Base-by-base conservation (phyloP, 1,140 invertebrate species). In the Riptortus pedestris region DNA sequence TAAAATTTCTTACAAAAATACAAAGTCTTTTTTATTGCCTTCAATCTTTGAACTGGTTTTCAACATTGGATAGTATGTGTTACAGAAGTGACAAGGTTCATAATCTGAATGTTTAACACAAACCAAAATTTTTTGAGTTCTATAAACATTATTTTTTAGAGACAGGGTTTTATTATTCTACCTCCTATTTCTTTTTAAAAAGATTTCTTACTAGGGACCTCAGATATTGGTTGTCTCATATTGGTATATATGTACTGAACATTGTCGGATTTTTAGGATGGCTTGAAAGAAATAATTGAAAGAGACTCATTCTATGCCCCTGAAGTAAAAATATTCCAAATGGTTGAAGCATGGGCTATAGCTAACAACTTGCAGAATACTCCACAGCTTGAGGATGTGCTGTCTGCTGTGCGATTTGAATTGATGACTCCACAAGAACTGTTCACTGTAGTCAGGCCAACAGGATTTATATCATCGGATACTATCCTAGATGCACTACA, bases 281-380 rank as follows among this genome's bases (percentile, higher is more conserved):
- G 88, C 2, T 72, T 93, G 20, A 84, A 85, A 69, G 87, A 91
- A 72, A 78, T 98, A n/a, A 80, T 98, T 38, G 81, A 85, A 57
- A 79, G 94, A 59, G 90, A 98, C 76, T 97, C 94, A 0, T 98
- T 98, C 77, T 98, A 90, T 79, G 93, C 91, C 0, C 84, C 87
- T 3, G 96, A 99, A 78, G 89, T 95, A 26, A 87, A 97, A 70
- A 96, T 99, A 66, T 99, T 98, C 76, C 79, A 83, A 69, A 88
- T 90, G 7, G 88, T 98, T 1, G 81, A 82, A 71, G 79, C 81
- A 57, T 98, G 95, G 95, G 86, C 88, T 65, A 84, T 82, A 72
- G 76, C 84, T 69, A 83, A 96, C 81, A 78, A 62, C 22, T 28
- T 65, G 29, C 59, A 68, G 33, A 59, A 55, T 2, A 31, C 51